Percentiles rank a stretch among this genome's conserved stretches.
phyloP scores from a whole-genome alignment of 2,888 invertebrate species.

The Cosmorhoe ocellata region DNA sequence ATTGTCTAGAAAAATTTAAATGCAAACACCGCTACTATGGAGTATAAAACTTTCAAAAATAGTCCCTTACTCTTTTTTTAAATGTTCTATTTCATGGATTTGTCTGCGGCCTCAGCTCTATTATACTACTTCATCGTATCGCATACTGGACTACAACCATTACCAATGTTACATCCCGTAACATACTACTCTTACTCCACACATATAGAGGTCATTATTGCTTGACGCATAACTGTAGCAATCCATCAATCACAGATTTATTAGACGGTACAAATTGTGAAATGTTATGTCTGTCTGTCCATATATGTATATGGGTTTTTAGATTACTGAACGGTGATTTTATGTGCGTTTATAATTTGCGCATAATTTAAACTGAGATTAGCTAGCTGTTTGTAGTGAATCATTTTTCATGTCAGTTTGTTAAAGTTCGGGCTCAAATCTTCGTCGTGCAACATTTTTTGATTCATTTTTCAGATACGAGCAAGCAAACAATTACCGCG shows the following conservation, averaged over 20 bases:
- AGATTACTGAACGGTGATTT: conserved; percentile 29
- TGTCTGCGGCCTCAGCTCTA: too few species aligned
- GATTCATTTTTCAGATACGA: too few species aligned
- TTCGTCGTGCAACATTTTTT: too few species aligned
- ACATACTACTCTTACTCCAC: conserved; percentile 3
- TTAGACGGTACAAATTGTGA: conserved; percentile 9
- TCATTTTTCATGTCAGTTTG: background rate
- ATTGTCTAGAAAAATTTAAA: too few species aligned
- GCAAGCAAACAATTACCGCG: too few species aligned
- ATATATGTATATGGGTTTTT: conserved; percentile 31
- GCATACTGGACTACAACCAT: conserved; percentile 2
- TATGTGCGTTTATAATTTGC: conserved; percentile 16
- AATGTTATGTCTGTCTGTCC: conserved; percentile 23
- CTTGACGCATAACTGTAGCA: conserved; percentile 6
- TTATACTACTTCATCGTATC: background rate
- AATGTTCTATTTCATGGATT: too few species aligned
- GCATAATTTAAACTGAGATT: background rate
- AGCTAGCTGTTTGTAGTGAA: background rate
- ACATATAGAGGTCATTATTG: conserved; percentile 7
- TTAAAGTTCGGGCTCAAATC: too few species aligned
- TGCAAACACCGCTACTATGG: too few species aligned
- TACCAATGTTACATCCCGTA: background rate
- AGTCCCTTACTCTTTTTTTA: too few species aligned
- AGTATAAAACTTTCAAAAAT: too few species aligned
- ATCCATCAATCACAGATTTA: conserved; percentile 8